Evolutionary conservation across 2,888 invertebrate genomes (phyloP).

Genomic region (Andrena dorsata): DNA sequence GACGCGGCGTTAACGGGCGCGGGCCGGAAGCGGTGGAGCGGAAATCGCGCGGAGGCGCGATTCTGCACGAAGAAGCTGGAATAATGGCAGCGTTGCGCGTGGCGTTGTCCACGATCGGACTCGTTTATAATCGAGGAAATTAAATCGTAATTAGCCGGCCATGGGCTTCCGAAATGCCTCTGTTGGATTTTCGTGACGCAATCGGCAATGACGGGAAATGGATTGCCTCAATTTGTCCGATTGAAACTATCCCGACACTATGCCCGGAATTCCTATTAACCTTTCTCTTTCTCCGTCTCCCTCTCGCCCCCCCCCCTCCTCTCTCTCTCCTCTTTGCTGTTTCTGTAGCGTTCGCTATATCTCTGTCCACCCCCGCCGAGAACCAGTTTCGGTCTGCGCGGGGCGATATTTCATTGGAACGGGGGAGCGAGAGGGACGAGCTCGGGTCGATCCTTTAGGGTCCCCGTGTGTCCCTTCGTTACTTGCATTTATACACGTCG

Average conservation of each 20-base stretch:
- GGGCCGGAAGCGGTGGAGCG: neutral
- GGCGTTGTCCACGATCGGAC: constrained; percentile 34
- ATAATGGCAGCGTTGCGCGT: constrained; percentile 24
- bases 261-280: constrained; percentile 81
- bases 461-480: constrained; percentile 47
- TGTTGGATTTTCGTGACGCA: constrained; percentile 36
- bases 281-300: constrained; percentile 56
- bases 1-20: neutral
- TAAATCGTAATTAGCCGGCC: constrained; percentile 71
- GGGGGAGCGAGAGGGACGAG: constrained; percentile 50
- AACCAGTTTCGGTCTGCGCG: constrained; percentile 70
- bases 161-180: constrained; percentile 54
- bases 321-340: constrained; percentile 32
- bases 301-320: constrained; percentile 30
- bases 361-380: constrained; percentile 49
- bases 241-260: constrained; percentile 81
- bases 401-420: constrained; percentile 74
- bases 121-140: constrained; percentile 57
- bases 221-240: constrained; percentile 81
- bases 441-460: constrained; percentile 42
- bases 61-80: constrained; percentile 23
- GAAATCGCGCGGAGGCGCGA: constrained; percentile 9
- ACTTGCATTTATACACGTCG: constrained; percentile 64
- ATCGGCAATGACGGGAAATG: constrained; percentile 76
- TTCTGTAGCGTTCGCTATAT: constrained; percentile 34